These are phyloP conservation scores for Crocidura indochinensis DNA, from an alignment of 2,797 vertebrate species.

Conservation along the genomic window DNA sequence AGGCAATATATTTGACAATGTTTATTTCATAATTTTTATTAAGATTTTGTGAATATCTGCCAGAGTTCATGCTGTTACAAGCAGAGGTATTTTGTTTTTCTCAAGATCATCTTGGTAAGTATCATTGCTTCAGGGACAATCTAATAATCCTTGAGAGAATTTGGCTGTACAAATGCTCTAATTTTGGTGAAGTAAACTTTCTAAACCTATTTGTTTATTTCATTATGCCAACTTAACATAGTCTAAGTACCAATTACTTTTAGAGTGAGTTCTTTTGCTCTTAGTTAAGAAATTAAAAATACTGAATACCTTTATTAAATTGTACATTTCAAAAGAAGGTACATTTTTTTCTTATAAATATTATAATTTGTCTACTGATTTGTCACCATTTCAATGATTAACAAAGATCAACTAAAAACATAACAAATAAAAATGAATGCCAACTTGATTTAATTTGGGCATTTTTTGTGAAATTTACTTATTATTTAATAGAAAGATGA, in stretches of 20 bases:
- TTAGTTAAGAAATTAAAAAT: conserved; percentile 21
- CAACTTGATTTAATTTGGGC: not conserved
- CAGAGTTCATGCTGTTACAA: conserved; percentile 49
- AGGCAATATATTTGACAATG: conserved; percentile 11
- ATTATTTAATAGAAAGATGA: conserved; percentile 9
- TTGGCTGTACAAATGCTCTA: conserved; percentile 22
- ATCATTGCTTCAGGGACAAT: conserved; percentile 11
- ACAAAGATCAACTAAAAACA: not conserved
- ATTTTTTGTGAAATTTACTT: not conserved
- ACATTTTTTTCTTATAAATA: not conserved
- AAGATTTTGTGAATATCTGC: conserved; percentile 22
- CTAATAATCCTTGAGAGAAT: conserved; percentile 58
- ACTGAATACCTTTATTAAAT: not conserved
- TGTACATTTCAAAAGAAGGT: not conserved
- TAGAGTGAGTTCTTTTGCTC: not conserved
- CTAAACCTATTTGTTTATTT: conserved; percentile 43
- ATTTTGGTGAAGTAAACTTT: conserved; percentile 20
- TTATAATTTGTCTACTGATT: not conserved
- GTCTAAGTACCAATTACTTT: conserved; percentile 47
- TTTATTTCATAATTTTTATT: conserved; percentile 58
- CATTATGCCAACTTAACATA: conserved; percentile 14
- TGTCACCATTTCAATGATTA: not conserved
- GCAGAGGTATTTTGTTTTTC: conserved; percentile 73
- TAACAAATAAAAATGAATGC: too few relatives aligned
- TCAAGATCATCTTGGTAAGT: conserved; percentile 15